A percentile compares a stretch with the other conserved stretches of the same genome.
Evolutionary conservation across 2,888 invertebrate genomes (phyloP).

Genomic region (Harpagoxenus sublaevis): DNA sequence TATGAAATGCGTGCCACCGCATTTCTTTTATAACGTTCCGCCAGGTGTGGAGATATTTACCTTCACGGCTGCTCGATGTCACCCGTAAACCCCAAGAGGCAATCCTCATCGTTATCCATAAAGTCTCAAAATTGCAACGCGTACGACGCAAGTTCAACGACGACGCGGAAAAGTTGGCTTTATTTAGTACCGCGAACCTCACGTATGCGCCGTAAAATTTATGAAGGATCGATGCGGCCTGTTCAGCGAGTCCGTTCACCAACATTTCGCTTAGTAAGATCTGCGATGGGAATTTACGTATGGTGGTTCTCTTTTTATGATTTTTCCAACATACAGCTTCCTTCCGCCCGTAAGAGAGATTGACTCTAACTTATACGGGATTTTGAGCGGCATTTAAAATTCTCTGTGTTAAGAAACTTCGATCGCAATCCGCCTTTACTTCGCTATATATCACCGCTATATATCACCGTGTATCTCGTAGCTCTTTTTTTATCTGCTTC

Average conservation of each 20-base stretch:
- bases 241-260: conserved; percentile 29
- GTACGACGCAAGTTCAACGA: conserved; percentile 41
- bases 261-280: conserved; percentile 37
- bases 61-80: conserved; percentile 42
- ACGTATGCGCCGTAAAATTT: conserved; percentile 68
- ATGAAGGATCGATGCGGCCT: conserved; percentile 69
- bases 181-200: conserved; percentile 62
- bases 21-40: conserved; percentile 41
- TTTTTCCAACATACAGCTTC: conserved; percentile 18
- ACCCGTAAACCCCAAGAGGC: conserved; percentile 57
- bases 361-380: neutral
- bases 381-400: conserved; percentile 29
- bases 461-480: neutral
- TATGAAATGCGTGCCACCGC: neutral
- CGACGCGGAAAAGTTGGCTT: conserved; percentile 57
- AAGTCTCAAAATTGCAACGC: conserved; percentile 66
- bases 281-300: neutral
- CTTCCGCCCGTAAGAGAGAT: conserved; percentile 2
- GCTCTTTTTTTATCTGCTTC: neutral
- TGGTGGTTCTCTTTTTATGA: neutral
- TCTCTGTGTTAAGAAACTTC: neutral
- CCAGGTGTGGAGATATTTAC: conserved; percentile 41
- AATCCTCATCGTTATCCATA: conserved; percentile 63
- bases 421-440: conserved; percentile 6
- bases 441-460: neutral